Conservation (phyloP, 2,113 vertebrate species). For the Otocyon megalotis region DNA sequence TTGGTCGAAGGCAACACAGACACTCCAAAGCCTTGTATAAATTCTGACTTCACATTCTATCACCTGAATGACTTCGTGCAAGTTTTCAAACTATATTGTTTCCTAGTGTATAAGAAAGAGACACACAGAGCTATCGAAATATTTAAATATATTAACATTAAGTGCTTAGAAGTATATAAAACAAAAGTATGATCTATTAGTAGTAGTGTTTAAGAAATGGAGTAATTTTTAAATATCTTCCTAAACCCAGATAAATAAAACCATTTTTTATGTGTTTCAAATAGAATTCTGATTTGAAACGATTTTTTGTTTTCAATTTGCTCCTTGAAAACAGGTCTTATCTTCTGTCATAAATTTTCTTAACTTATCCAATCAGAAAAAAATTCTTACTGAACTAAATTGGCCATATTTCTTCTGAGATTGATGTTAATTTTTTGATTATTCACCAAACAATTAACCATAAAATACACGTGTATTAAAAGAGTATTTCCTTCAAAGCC, state of each 20-base stretch:
- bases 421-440: not conserved
- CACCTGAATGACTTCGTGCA: not conserved
- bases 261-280: not conserved
- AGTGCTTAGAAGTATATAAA: not conserved
- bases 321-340: not conserved
- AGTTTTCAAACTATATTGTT: not conserved
- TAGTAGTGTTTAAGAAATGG: not conserved
- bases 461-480: not conserved
- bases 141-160: slow-evolving; percentile 23
- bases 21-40: not conserved
- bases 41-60: not conserved
- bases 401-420: not conserved
- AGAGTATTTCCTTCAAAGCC: not conserved
- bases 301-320: not conserved
- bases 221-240: not conserved
- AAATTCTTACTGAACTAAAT: not conserved
- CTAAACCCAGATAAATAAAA: slow-evolving; percentile 14
- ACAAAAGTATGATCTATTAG: not conserved
- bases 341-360: slow-evolving; percentile 22
- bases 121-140: not conserved
- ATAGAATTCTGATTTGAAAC: slow-evolving; percentile 42
- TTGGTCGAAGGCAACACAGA: not conserved
- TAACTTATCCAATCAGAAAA: slow-evolving; percentile 24
- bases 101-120: not conserved
- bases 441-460: not conserved